Base-by-base conservation (phyloP, 2,797 vertebrate species). In the Danio jaintianensis region DNA sequence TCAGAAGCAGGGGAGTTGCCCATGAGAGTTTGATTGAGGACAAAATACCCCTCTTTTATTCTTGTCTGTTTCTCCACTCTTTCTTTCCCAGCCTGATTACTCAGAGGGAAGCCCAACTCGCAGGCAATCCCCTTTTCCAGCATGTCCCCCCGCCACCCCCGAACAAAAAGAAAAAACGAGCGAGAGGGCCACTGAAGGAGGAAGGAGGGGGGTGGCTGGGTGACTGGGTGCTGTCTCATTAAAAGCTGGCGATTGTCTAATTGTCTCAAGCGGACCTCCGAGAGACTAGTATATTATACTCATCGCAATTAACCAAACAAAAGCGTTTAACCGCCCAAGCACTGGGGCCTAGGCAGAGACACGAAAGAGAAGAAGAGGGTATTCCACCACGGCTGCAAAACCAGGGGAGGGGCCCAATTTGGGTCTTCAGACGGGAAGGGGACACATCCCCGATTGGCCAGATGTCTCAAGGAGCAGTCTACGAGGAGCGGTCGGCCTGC, bases 271-370 rank as follows among this genome's bases (percentile, higher is more conserved):
- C 91, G 86, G 96, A 97, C 97, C 97, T 97, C 96, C 92, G 96
- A 98, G 96, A 98, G 96, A 96, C 96, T 96, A 96, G 96, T 96
- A 98, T 96, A 98, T 98, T 97, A 98, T 98, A 97, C 97, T 97
- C 97, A 97, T 98, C 96, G 96, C 97, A 98, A 99, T 99, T 98
- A 99, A 97, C 94, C 93, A 96, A 97, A 98, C 97, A 99, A 99
- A 98, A 96, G 97, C 96, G 94, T 86, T 95, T 95, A 98, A 97
- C 96, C 95, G 96, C 96, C 96, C 96, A 95, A 95, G 95, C 96
- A 92, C 94, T 94, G 94, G 95, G 95, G 92, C 91, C 88, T 78
- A 88, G 87, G 85, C 88, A 83, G 85, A 86, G 87, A 88, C 82
- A 90, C 85, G 82, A 89, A 90, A 90, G 88, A 88, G 88, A 83